Conservation (phyloP, 2,113 vertebrate species). For the Crotalus helleri region DNA sequence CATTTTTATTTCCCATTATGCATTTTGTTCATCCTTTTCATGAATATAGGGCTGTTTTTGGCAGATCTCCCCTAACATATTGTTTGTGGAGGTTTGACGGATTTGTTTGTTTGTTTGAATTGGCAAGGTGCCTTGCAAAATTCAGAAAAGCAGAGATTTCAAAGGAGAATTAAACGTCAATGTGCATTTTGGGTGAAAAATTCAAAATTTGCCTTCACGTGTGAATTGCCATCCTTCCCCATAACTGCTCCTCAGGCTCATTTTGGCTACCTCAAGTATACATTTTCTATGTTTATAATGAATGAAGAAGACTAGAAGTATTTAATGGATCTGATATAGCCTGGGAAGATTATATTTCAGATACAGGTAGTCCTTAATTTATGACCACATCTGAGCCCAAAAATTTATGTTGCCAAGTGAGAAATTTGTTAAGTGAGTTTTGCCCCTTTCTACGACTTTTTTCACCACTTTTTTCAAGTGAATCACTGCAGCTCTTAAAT, state of each 20-base stretch:
- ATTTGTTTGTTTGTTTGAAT: background rate
- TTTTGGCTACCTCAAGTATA: background rate
- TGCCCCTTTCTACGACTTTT: too few species aligned
- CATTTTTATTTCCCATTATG: background rate
- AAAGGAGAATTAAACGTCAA: background rate
- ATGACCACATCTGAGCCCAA: too few species aligned
- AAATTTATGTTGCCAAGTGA: too few species aligned
- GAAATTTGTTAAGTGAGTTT: too few species aligned
- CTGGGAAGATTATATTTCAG: background rate
- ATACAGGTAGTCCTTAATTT: background rate
- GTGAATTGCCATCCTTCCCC: background rate
- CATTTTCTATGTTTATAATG: background rate
- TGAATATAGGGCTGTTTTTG: background rate
- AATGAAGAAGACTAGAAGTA: background rate
- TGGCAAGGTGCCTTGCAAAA: background rate
- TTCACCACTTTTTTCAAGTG: too few species aligned
- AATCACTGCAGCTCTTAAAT: too few species aligned
- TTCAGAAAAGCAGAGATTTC: background rate
- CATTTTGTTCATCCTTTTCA: background rate
- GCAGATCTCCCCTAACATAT: background rate
- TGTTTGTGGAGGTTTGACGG: background rate
- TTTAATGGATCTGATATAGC: background rate
- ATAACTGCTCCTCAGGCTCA: background rate
- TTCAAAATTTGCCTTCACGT: background rate
- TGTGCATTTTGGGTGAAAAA: background rate